Evolutionary conservation across 2,113 vertebrate species (phyloP).

Genomic region (Toxotes jaculatrix): DNA sequence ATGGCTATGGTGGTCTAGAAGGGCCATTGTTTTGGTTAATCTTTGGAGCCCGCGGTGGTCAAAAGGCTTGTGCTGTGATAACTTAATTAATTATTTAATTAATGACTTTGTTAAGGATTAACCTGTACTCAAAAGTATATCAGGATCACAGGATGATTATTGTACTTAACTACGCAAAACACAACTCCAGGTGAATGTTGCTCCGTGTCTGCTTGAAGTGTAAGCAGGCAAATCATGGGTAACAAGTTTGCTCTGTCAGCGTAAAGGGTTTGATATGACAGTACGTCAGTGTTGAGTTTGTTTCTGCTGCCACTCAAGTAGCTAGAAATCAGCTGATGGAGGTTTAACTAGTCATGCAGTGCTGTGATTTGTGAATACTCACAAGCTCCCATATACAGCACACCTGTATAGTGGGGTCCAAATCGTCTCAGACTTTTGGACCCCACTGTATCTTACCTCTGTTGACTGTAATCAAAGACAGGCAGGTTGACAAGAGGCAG

Average conservation of each 20-base stretch:
- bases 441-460: conserved; percentile 10
- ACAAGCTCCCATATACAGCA: neutral
- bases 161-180: neutral
- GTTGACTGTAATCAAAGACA: conserved; percentile 38
- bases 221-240: neutral
- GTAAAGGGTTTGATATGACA: neutral
- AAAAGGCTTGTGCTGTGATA: no score
- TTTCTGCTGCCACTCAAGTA: neutral
- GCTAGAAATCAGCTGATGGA: neutral
- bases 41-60: no score
- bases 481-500: conserved; percentile 29
- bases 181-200: neutral
- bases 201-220: neutral
- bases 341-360: neutral
- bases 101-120: no score
- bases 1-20: no score
- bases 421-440: no score
- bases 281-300: neutral
- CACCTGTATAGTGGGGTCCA: no score
- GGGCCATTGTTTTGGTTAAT: no score
- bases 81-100: no score
- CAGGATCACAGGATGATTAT: neutral
- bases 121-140: no score
- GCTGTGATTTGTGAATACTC: neutral
- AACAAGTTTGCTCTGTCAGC: neutral